Conservation (phyloP, 2,113 vertebrate genomes). For the Nothobranchius kuhntae region DNA sequence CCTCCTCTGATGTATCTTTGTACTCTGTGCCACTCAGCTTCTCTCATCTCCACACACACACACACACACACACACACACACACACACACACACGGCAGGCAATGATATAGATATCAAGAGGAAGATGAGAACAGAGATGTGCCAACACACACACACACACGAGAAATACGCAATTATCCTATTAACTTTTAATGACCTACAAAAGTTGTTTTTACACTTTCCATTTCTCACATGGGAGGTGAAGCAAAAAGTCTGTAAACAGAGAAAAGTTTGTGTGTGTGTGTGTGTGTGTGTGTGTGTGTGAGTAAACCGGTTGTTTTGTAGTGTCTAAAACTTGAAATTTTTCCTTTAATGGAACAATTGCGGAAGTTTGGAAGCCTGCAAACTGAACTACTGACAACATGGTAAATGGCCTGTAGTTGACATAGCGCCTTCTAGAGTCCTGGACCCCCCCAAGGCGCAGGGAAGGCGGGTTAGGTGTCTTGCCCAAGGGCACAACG, state of each 20-base stretch:
- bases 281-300: slow-evolving; percentile 11
- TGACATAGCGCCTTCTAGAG: too few relatives aligned
- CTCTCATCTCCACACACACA: slow-evolving; percentile 53
- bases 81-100: slow-evolving; percentile 6
- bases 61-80: slow-evolving; percentile 28
- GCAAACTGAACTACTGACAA: too few relatives aligned
- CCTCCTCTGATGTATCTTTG: slow-evolving; percentile 70
- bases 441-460: too few relatives aligned
- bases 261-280: slow-evolving; percentile 38
- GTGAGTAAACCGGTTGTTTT: slow-evolving; percentile 16
- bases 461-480: too few relatives aligned
- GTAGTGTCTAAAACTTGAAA: background rate
- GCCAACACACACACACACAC: slow-evolving; percentile 32
- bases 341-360: too few relatives aligned
- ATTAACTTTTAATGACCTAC: slow-evolving; percentile 74
- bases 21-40: slow-evolving; percentile 58
- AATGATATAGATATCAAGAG: slow-evolving; percentile 45
- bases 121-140: slow-evolving; percentile 22
- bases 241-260: slow-evolving; percentile 51
- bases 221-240: slow-evolving; percentile 39
- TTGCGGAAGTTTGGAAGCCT: too few relatives aligned
- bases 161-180: slow-evolving; percentile 71
- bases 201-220: slow-evolving; percentile 65
- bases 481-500: too few relatives aligned
- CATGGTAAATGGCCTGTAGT: too few relatives aligned